These are phyloP conservation scores for Enteromius radiatus DNA, from an alignment of 2,797 vertebrate species.

Conservation along the genomic window DNA sequence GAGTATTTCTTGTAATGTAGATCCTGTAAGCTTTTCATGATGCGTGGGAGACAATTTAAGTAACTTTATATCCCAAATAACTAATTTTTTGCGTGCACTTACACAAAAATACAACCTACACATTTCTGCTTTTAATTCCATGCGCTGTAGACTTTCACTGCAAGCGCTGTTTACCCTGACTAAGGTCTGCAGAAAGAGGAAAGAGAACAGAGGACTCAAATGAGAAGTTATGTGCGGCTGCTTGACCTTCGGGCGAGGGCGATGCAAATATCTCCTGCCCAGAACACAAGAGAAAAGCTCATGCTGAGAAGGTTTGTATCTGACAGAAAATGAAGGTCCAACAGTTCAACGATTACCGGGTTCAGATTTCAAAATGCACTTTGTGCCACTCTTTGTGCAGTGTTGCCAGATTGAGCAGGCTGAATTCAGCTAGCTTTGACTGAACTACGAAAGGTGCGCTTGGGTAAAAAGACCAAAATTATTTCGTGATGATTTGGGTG, in stretches of 20 bases:
- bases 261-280: constrained; percentile 25
- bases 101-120: neutral
- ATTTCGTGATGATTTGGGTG: neutral
- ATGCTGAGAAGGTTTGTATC: constrained; percentile 33
- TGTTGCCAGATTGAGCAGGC: neutral
- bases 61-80: neutral
- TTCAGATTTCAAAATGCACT: constrained; percentile 14
- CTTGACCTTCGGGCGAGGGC: constrained; percentile 31
- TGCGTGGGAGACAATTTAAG: neutral
- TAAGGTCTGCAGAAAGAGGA: neutral
- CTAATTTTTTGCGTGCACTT: neutral
- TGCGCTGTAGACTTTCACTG: constrained; percentile 15
- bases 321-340: constrained; percentile 25
- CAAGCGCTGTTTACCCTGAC: constrained; percentile 2
- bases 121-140: constrained; percentile 3
- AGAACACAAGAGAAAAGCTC: constrained; percentile 20
- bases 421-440: neutral
- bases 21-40: neutral
- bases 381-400: constrained; percentile 3
- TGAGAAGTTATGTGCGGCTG: constrained; percentile 26
- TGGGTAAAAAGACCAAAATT: too few relatives aligned
- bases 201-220: constrained; percentile 16
- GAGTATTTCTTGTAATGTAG: neutral
- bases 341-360: constrained; percentile 9
- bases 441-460: neutral